phyloP scores from a whole-genome alignment of 1,140 invertebrate species.

The Drosophila takahashii region DNA sequence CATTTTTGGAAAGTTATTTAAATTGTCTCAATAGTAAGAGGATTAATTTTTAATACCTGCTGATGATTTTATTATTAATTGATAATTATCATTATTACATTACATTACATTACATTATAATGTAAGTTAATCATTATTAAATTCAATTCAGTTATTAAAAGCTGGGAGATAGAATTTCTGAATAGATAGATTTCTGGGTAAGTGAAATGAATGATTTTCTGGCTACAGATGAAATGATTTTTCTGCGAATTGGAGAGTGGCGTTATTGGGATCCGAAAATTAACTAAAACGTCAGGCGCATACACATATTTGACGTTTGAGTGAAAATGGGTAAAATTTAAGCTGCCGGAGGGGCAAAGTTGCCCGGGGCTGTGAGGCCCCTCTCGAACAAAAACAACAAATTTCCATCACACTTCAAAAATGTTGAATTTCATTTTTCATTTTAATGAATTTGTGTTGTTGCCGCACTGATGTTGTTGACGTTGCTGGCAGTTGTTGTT shows the following conservation, averaged over 20 bases:
- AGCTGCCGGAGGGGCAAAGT: conserved; percentile 7
- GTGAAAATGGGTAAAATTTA: conserved; percentile 56
- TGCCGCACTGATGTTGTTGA: conserved; percentile 48
- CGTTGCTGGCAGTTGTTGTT: conserved; percentile 41
- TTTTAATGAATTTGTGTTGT: conserved; percentile 80
- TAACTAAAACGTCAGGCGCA: conserved; percentile 1
- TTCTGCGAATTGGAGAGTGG: neutral
- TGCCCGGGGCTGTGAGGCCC: neutral
- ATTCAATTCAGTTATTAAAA: no score
- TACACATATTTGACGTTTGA: conserved; percentile 6
- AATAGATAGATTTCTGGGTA: no score
- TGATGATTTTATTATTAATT: no score
- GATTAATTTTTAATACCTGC: no score
- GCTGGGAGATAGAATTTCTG: no score
- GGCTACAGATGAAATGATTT: neutral
- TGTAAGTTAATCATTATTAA: no score
- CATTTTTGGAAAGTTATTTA: no score
- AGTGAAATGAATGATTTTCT: no score
- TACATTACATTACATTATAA: no score
- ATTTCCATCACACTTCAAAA: conserved; percentile 62
- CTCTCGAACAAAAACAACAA: conserved; percentile 22
- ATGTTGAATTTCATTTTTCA: conserved; percentile 82
- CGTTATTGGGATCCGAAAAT: neutral
- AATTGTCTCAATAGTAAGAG: no score
- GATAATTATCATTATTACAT: no score